Evolutionary conservation across 2,888 invertebrate species (phyloP).

Genomic region (Clunio marinus): DNA sequence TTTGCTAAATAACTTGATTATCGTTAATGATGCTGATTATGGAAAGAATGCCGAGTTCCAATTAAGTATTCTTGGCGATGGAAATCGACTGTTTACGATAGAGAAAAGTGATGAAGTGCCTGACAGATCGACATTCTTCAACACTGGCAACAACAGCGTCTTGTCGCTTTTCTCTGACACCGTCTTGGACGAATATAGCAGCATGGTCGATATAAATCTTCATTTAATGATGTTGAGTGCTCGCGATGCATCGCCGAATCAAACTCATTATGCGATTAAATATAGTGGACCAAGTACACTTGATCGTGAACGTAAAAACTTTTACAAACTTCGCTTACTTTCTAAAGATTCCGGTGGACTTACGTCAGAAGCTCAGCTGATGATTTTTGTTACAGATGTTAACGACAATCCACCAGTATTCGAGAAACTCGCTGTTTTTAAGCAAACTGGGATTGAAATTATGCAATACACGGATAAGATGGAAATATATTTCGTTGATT

Average conservation of each 20-base stretch:
- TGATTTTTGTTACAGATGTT: slow-evolving; percentile 67
- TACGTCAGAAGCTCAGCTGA: slow-evolving; percentile 67
- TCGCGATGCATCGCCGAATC: slow-evolving; percentile 45
- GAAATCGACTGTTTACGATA: slow-evolving; percentile 63
- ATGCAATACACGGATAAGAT: slow-evolving; percentile 58
- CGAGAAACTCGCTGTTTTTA: slow-evolving; percentile 64
- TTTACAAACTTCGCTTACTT: slow-evolving; percentile 65
- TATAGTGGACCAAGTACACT: slow-evolving; percentile 53
- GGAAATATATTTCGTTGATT: slow-evolving; percentile 51
- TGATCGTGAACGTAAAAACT: slow-evolving; percentile 68
- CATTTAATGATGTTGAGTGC: slow-evolving; percentile 48
- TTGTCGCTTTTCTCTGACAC: slow-evolving; percentile 28
- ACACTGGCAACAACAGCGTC: slow-evolving; percentile 40
- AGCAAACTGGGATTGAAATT: slow-evolving; percentile 64
- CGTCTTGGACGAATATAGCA: slow-evolving; percentile 33
- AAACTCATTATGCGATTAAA: slow-evolving; percentile 47
- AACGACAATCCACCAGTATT: slow-evolving; percentile 77
- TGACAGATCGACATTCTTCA: slow-evolving; percentile 53
- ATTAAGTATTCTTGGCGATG: slow-evolving; percentile 68
- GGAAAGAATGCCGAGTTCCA: slow-evolving; percentile 65
- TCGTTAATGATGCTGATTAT: slow-evolving; percentile 67
- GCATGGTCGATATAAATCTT: slow-evolving; percentile 43
- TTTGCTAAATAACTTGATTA: slow-evolving; percentile 62
- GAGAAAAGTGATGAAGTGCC: slow-evolving; percentile 59
- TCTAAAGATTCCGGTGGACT: slow-evolving; percentile 75